phyloP scores from a whole-genome alignment of 2,797 vertebrate species.

The Channa striata region DNA sequence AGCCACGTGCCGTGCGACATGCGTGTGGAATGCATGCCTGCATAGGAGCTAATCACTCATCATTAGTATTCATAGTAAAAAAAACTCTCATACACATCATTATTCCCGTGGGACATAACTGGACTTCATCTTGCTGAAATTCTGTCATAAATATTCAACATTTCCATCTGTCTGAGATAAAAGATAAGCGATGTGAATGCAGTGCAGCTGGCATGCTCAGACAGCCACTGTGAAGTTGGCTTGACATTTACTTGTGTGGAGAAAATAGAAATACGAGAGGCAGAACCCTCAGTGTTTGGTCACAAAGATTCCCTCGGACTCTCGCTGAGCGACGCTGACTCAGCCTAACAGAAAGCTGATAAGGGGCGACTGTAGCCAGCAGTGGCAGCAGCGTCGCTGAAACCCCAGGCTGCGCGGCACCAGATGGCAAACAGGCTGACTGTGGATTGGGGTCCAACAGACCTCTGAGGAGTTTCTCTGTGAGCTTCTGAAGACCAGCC shows the following conservation, averaged over 20 bases:
- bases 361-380: background rate
- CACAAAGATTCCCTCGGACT: background rate
- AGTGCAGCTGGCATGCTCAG: background rate
- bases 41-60: background rate
- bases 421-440: background rate
- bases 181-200: background rate
- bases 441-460: background rate
- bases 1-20: background rate
- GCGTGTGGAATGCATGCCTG: background rate
- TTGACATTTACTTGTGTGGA: background rate
- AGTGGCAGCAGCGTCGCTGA: background rate
- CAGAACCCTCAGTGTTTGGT: background rate
- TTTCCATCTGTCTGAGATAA: background rate
- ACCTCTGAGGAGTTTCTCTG: background rate
- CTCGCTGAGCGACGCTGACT: background rate
- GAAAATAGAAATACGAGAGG: background rate
- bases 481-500: background rate
- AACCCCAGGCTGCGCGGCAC: background rate
- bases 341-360: conserved; percentile 12
- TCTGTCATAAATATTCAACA: background rate
- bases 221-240: background rate
- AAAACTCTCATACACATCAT: background rate
- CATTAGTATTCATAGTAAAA: background rate
- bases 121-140: background rate
- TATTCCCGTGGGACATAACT: background rate